Evolutionary conservation across 2,113 vertebrate species (phyloP).

Genomic region (Catharus fuscescens): DNA sequence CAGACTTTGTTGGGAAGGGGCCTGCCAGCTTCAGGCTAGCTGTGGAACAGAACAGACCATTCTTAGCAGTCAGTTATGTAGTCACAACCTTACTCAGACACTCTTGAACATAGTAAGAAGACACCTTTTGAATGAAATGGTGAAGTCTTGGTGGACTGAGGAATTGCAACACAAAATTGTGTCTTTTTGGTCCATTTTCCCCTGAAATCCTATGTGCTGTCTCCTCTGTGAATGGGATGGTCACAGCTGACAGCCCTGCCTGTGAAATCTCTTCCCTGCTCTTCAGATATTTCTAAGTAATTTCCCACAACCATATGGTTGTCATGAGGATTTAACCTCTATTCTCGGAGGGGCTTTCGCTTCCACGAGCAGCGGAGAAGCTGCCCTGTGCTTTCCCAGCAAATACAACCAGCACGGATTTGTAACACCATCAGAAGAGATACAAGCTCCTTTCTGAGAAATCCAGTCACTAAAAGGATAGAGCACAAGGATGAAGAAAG

Average conservation of each 20-base stretch:
- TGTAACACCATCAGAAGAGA: background rate
- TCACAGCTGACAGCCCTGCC: background rate
- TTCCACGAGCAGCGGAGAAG: background rate
- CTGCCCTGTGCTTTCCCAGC: background rate
- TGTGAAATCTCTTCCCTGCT: background rate
- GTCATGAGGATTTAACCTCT: slow-evolving; percentile 28
- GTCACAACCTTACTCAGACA: background rate
- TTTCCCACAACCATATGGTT: background rate
- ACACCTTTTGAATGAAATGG: background rate
- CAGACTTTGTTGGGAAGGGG: background rate
- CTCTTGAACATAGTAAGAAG: background rate
- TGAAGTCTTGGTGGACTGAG: background rate
- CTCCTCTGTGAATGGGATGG: background rate
- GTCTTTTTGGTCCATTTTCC: background rate
- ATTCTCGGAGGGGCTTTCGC: background rate
- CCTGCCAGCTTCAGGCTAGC: background rate
- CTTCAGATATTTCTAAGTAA: slow-evolving; percentile 6
- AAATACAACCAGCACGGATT: background rate
- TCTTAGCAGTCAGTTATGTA: background rate
- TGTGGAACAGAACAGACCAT: background rate
- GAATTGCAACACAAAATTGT: background rate
- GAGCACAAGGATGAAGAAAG: background rate
- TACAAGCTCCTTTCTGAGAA: background rate
- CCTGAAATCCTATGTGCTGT: background rate
- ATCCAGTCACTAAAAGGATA: background rate